Evolutionary conservation across 2,888 invertebrate species (phyloP).

Genomic region (Melanargia galathea): DNA sequence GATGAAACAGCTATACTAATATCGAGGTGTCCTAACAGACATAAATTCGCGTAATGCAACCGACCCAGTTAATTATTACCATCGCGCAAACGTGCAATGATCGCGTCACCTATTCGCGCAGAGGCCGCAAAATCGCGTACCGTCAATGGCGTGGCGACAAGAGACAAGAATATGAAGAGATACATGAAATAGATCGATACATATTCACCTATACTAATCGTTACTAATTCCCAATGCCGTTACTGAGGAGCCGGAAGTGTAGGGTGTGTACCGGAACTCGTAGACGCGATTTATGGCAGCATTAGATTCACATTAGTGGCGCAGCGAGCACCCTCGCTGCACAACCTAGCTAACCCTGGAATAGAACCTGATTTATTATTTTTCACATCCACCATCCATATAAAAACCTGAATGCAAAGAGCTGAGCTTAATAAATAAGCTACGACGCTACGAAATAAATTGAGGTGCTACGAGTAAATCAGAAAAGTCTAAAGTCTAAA

Average conservation of each 20-base stretch:
- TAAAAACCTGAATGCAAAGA: not conserved
- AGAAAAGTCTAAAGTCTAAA: not conserved
- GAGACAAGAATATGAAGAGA: not conserved
- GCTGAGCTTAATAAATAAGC: not conserved
- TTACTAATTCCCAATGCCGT: conserved; percentile 70
- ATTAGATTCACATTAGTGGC: conserved; percentile 65
- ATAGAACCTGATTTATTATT: conserved; percentile 32
- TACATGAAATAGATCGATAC: not conserved
- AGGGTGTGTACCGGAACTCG: conserved; percentile 51
- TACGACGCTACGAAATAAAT: conserved; percentile 9
- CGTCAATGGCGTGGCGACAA: too few relatives aligned
- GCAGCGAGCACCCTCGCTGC: conserved; percentile 28
- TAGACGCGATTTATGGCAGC: conserved; percentile 66
- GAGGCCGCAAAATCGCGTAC: too few relatives aligned
- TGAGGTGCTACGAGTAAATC: not conserved
- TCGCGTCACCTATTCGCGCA: too few relatives aligned
- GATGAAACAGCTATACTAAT: too few relatives aligned
- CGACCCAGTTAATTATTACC: too few relatives aligned
- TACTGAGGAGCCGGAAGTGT: conserved; percentile 47
- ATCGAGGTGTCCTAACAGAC: too few relatives aligned
- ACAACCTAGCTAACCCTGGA: conserved; percentile 30
- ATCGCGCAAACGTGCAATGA: too few relatives aligned
- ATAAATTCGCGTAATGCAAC: too few relatives aligned
- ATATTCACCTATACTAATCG: conserved; percentile 54
- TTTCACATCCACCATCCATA: conserved; percentile 7